phyloP scores from a whole-genome alignment of 2,113 vertebrate species.

The Oreotragus oreotragus region DNA sequence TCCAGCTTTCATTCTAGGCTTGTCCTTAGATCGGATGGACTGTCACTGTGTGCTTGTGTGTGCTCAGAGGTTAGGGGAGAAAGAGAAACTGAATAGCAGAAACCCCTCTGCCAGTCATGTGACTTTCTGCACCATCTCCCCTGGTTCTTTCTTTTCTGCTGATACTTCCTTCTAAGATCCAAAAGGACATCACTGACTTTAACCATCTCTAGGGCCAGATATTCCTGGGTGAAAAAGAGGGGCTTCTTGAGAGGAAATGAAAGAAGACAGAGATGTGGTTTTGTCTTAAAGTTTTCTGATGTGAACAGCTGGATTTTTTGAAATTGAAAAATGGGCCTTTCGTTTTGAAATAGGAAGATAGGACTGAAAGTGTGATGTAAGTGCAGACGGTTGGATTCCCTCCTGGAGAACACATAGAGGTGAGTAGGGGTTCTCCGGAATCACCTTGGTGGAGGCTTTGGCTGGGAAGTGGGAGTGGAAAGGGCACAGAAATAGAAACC shows the following conservation, averaged over 20 bases:
- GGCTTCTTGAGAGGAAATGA: constrained; percentile 67
- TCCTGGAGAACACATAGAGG: neutral
- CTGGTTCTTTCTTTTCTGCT: neutral
- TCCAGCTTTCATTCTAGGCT: neutral
- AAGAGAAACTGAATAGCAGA: constrained; percentile 23
- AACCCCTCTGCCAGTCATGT: neutral
- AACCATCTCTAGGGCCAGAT: neutral
- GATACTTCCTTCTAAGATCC: constrained; percentile 18
- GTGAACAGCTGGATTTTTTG: neutral
- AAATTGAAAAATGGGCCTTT: neutral
- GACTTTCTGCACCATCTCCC: neutral
- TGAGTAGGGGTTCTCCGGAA: neutral
- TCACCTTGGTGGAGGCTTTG: neutral
- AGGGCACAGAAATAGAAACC: constrained; percentile 2
- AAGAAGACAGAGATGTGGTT: constrained; percentile 48
- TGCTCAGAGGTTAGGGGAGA: neutral
- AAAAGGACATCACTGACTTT: neutral
- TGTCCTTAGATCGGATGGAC: fast-evolving
- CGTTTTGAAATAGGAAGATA: constrained; percentile 54
- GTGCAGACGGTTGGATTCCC: neutral
- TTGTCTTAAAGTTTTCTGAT: constrained; percentile 19
- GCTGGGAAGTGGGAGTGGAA: neutral
- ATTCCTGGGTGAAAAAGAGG: constrained; percentile 30
- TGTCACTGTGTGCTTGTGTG: neutral
- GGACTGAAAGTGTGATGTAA: neutral